Conservation (phyloP, 2,113 vertebrate species). For the Hyaena hyaena region DNA sequence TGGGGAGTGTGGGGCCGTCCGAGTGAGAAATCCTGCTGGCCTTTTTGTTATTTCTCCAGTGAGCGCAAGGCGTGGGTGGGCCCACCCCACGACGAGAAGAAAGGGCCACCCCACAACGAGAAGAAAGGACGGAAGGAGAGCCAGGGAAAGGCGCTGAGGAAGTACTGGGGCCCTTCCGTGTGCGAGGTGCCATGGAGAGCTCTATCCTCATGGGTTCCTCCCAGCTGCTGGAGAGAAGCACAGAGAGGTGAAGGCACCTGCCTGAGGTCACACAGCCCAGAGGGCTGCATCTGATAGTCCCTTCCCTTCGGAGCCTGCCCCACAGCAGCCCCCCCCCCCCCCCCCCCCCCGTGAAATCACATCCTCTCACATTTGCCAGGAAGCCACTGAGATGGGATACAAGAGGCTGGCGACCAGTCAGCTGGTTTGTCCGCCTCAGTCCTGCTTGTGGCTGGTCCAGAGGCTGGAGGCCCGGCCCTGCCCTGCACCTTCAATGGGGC, state of each 20-base stretch:
- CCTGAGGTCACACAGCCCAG: background rate
- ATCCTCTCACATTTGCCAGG: background rate
- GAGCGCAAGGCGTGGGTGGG: rapidly evolving
- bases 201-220: background rate
- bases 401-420: background rate
- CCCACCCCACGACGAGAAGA: too few relatives aligned
- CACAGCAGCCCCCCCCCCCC: background rate
- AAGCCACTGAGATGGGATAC: background rate
- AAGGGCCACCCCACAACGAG: background rate
- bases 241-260: background rate
- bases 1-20: rapidly evolving
- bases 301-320: background rate
- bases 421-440: background rate
- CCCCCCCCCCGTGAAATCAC: background rate
- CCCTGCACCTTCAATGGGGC: conserved; percentile 13
- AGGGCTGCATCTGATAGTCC: background rate
- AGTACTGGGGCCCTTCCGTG: background rate
- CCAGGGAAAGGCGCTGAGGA: rapidly evolving
- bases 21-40: background rate
- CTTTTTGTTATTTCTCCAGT: background rate
- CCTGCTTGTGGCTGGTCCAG: background rate
- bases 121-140: background rate
- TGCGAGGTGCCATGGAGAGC: background rate
- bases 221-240: background rate
- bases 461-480: background rate